Conservation (phyloP, 2,113 vertebrate genomes). For the Chitala chitala region DNA sequence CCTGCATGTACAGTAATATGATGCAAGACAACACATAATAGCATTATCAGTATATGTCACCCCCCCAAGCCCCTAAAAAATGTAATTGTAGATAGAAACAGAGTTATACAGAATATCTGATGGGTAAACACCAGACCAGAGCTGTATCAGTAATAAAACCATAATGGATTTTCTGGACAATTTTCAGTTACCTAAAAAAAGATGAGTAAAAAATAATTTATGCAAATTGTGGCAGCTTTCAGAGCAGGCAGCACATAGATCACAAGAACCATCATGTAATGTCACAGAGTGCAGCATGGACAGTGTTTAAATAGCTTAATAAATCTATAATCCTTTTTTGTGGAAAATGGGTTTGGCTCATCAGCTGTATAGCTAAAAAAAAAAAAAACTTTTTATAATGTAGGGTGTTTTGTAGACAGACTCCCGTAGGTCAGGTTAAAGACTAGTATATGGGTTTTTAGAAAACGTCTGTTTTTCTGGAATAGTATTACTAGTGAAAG, state of each 20-base stretch:
- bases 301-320: not conserved
- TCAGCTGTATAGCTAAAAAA: not conserved
- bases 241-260: not conserved
- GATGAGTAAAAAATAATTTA: not conserved
- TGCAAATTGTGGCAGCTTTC: not conserved
- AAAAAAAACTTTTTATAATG: too few species aligned
- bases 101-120: not conserved
- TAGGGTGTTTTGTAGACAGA: too few species aligned
- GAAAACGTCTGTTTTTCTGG: too few species aligned
- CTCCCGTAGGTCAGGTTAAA: too few species aligned
- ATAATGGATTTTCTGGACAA: constrained; percentile 1
- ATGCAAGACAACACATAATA: too few species aligned
- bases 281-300: not conserved
- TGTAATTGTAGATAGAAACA: not conserved
- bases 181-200: not conserved
- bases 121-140: not conserved
- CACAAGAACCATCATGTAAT: not conserved
- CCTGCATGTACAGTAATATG: too few species aligned
- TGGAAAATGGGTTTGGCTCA: not conserved
- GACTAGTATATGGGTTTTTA: too few species aligned
- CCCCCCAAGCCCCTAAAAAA: too few species aligned
- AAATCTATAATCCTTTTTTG: not conserved
- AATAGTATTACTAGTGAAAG: too few species aligned
- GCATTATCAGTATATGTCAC: too few species aligned
- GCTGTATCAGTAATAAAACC: constrained; percentile 2